These are phyloP conservation scores for Copidosoma floridanum DNA, from an alignment of 1,140 invertebrate genomes.

Conservation along the genomic window DNA sequence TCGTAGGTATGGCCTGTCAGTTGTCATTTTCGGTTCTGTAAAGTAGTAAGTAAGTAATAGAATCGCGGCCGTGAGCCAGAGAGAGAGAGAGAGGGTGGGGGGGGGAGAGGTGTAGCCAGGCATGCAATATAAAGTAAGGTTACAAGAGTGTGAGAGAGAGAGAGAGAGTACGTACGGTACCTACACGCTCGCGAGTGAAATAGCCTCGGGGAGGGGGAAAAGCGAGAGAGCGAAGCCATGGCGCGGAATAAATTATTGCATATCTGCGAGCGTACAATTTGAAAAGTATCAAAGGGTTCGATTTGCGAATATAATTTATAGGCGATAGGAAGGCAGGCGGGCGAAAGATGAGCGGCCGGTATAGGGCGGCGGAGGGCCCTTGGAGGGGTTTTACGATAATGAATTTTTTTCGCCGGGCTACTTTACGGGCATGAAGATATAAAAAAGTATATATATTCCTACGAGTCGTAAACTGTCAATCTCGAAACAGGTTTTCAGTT, in stretches of 20 bases:
- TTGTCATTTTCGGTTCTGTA: no score
- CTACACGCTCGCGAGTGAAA: constrained; percentile 26
- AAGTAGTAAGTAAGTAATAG: no score
- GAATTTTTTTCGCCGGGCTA: constrained; percentile 24
- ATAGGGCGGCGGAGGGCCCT: neutral
- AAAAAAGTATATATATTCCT: constrained; percentile 21
- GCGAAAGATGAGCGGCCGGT: neutral
- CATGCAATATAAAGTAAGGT: no score
- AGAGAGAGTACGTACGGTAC: no score
- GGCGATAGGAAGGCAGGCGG: constrained; percentile 13
- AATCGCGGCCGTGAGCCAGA: no score
- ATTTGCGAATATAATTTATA: constrained; percentile 25
- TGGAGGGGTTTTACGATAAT: constrained; percentile 30
- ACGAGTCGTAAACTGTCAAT: constrained; percentile 31
- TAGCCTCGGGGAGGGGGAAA: constrained; percentile 2
- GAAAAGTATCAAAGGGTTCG: constrained; percentile 31
- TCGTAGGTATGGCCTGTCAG: no score
- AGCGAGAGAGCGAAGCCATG: neutral
- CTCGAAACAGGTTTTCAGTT: constrained; percentile 30
- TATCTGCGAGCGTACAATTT: constrained; percentile 28
- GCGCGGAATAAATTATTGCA: constrained; percentile 30
- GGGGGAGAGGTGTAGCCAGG: no score
- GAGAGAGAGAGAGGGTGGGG: no score
- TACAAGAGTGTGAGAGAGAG: no score
- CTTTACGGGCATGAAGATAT: constrained; percentile 28